phyloP scores from a whole-genome alignment of 2,888 invertebrate genomes.

The Trissonchulus latispiculum region DNA sequence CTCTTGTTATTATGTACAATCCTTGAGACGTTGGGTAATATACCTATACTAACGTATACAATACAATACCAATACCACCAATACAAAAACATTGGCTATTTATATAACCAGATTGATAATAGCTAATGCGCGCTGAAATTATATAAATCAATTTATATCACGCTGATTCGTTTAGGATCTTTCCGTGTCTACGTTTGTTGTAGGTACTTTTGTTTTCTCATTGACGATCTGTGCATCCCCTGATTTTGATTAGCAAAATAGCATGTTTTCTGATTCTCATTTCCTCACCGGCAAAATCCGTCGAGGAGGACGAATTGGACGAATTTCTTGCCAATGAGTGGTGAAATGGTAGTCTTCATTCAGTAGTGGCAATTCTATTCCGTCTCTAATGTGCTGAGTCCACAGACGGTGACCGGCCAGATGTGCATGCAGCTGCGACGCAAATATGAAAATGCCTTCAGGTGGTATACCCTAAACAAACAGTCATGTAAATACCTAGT shows the following conservation, averaged over 20 bases:
- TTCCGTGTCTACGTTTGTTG: no score
- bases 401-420: conserved; percentile 70
- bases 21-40: no score
- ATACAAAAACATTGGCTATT: no score
- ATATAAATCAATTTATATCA: no score
- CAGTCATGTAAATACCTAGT: conserved; percentile 2
- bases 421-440: conserved; percentile 93
- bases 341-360: conserved; percentile 91
- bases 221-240: no score
- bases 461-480: conserved; percentile 52
- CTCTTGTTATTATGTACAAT: no score
- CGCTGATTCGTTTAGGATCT: no score
- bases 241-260: background rate
- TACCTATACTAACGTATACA: no score
- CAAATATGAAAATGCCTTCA: conserved; percentile 78
- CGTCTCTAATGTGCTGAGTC: conserved; percentile 68
- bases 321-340: conserved; percentile 94
- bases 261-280: background rate
- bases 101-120: no score
- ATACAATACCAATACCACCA: no score
- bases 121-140: conserved; percentile 1
- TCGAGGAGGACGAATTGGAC: conserved; percentile 67
- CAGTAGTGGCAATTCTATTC: conserved; percentile 66
- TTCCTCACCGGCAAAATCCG: conserved; percentile 64
- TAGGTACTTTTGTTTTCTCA: no score